Evolutionary conservation across 2,797 vertebrate species (phyloP), one percentile per base, ranked within the genome.

Genomic region (Galago senegalensis): DNA sequence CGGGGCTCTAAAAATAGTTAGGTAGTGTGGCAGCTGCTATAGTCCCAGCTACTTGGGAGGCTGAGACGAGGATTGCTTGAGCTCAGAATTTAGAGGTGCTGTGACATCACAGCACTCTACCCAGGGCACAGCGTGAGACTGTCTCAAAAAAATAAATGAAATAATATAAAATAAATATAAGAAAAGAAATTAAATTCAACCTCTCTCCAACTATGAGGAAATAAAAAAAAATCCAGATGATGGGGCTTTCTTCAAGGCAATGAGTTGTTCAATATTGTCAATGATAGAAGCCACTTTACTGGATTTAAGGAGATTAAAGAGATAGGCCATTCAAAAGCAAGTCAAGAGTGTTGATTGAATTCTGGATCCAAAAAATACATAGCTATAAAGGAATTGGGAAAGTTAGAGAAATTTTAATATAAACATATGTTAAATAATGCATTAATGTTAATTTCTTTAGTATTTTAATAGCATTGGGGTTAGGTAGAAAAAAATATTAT

Each of bases 231-330:
- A 58, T 77, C 31, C 34, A 90, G 10, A 79, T 94, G 20, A 76
- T 76, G 2, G 18, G 23, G 37, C 56, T 75, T 73, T 92, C 58
- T 49, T 83, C n/a, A 87, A 87, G 58, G 23, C n/a, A 94, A 3
- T 73, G 10, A 73, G 40, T 60, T 53, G 23, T 79, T 87, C 20
- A 14, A 89, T 90, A 73, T 49, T 40, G 16, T 75, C 49, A 49
- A 0, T 93, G 16, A 63, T 49, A 40, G 31, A 25, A 76, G 77
- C 93, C 23, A 61, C 86, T 53, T 4, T 67, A 70, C n/a, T 85
- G 85, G 7, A 49, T 86, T 89, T 77, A 89, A 89, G 13, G n/a
- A 84, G 17, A 77, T 85, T 87, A 56, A 92, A 92, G 31, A 88
- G 60, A 58, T 18, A 37, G 76, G 20, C 9, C 25, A 20, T 87